Percentiles rank a stretch among this genome's conserved stretches.
Evolutionary conservation across 2,113 vertebrate species (phyloP).

Genomic region (Pituophis catenifer): DNA sequence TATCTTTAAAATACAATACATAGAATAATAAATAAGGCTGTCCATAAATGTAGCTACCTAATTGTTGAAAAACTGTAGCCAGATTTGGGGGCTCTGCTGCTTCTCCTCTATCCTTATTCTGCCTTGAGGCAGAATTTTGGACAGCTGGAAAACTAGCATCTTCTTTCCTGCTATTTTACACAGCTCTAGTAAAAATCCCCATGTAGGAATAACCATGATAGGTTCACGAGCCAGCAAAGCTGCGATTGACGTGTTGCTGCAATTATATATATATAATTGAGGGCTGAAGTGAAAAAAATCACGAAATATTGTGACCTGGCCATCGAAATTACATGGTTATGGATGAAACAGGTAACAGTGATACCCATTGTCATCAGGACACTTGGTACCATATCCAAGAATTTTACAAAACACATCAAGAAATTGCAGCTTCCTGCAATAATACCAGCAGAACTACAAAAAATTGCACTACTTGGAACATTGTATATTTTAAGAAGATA

Average conservation of each 20-base stretch:
- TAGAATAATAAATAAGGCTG: not conserved
- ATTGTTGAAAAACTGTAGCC: not conserved
- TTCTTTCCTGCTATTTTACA: not conserved
- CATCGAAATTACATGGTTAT: no score
- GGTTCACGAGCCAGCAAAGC: not conserved
- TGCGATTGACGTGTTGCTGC: not conserved
- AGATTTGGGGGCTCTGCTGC: not conserved
- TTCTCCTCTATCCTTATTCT: not conserved
- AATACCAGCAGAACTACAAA: no score
- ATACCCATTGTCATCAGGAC: no score
- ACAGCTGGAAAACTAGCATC: not conserved
- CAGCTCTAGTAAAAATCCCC: not conserved
- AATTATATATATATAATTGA: no score
- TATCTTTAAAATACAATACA: not conserved
- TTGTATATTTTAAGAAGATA: no score
- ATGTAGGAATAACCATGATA: not conserved
- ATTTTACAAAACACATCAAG: no score
- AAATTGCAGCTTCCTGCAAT: no score
- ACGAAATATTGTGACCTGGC: no score
- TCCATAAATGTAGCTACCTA: not conserved
- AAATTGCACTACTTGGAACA: no score
- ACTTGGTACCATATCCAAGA: no score
- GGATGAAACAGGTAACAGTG: no score
- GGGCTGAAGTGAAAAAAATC: no score
- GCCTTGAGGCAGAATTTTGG: not conserved